Evolutionary conservation across 2,888 invertebrate genomes (phyloP), one percentile per base, ranked within the genome.

Genomic region (Aphodius sticticus): DNA sequence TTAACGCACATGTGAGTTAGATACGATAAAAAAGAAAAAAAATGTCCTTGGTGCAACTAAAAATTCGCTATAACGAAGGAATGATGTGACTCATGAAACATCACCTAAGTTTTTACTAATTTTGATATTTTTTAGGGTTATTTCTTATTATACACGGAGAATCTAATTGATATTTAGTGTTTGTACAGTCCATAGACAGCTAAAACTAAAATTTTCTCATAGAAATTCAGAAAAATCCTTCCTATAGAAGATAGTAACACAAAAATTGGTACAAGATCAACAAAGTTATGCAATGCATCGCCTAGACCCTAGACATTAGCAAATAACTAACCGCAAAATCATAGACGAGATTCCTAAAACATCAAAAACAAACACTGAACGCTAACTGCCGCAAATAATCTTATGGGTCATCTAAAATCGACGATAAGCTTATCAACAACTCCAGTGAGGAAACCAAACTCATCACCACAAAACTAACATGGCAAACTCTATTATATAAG

Each of bases 371-470:
- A 53, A 53, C 53, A 53, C 53, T 9, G 53, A 7, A 53, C 9
- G n/a, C n/a, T n/a, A n/a, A n/a, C n/a, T n/a, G n/a, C n/a, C n/a
- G 53, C 53, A 12, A 53, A 53, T 5, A 53, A 53, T 53, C 53
- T 53, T 53, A 53, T 53, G 53, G 53, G 53, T 53, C 53, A 53
- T 53, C 53, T 53, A 53, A 53, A 53, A 53, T 53, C 53, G 53
- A 2, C 12, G 53, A 53, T 53, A 53, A 53, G 53, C 53, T 26
- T 53, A 53, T 53, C 53, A 53, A 12, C 12, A 53, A 53, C 53
- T 53, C 12, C 53, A 53, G 1, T 53, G 53, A 3, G 53, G 26
- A 26, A 2, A 26, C 12, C 2, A 9, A 53, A 0, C 12, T 53
- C 9, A 53, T 9, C 53, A 5, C 53, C 53, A 9, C 53, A 26